Conservation (phyloP, 2,113 vertebrate species). For the Coryphaenoides rupestris region DNA sequence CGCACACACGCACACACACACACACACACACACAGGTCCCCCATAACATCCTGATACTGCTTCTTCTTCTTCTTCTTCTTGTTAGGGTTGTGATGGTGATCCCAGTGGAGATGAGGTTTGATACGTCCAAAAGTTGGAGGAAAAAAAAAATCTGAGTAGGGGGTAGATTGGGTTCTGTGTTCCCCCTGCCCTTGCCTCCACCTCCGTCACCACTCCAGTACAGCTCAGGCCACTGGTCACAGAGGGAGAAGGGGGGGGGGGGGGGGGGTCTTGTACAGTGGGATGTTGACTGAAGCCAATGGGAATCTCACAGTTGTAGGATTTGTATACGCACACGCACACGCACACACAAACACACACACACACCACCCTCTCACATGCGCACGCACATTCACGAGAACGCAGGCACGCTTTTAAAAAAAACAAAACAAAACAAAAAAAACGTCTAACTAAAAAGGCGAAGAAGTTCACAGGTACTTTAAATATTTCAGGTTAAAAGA, state of each 20-base stretch:
- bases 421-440: conserved; percentile 41
- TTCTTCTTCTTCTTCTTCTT: too few relatives aligned
- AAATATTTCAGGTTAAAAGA: conserved; percentile 67
- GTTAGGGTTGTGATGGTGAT: too few relatives aligned
- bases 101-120: too few relatives aligned
- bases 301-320: conserved; percentile 25
- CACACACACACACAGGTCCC: conserved; percentile 3
- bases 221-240: too few relatives aligned
- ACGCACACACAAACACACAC: conserved; percentile 14
- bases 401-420: conserved; percentile 13
- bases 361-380: conserved; percentile 13
- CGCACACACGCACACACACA: conserved; percentile 1
- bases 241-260: too few relatives aligned
- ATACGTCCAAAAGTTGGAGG: too few relatives aligned
- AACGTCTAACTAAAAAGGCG: too few relatives aligned
- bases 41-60: too few relatives aligned
- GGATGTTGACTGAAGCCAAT: conserved; percentile 5
- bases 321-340: conserved; percentile 26
- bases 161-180: background rate
- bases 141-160: too few relatives aligned
- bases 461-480: conserved; percentile 60
- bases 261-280: too few relatives aligned
- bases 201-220: too few relatives aligned
- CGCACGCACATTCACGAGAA: conserved; percentile 19
- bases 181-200: too few relatives aligned